phyloP scores from a whole-genome alignment of 2,888 invertebrate species.

The Subacronicta megacephala region DNA sequence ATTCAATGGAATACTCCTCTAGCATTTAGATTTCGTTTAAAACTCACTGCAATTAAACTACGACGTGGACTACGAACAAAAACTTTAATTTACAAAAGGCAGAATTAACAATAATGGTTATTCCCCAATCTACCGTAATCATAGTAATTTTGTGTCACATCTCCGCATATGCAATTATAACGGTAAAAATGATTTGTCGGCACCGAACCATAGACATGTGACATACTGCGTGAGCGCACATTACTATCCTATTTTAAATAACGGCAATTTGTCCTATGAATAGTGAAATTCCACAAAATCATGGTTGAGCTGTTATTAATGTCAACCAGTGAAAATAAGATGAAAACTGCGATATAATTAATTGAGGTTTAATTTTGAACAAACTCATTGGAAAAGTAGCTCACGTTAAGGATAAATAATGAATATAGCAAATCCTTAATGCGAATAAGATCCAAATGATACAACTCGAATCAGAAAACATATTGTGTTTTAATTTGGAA shows the following conservation, averaged over 20 bases:
- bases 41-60: slow-evolving; percentile 30
- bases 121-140: slow-evolving; percentile 43
- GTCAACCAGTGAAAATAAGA: slow-evolving; percentile 56
- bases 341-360: slow-evolving; percentile 22
- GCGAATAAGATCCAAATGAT: slow-evolving; percentile 47
- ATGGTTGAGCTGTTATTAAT: slow-evolving; percentile 62
- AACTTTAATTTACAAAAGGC: slow-evolving; percentile 23
- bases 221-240: slow-evolving; percentile 66
- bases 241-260: slow-evolving; percentile 58
- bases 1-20: background rate
- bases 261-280: slow-evolving; percentile 69
- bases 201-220: slow-evolving; percentile 70
- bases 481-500: slow-evolving; percentile 1
- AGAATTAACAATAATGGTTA: slow-evolving; percentile 22
- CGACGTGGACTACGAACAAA: slow-evolving; percentile 26
- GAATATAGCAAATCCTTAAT: slow-evolving; percentile 36
- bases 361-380: slow-evolving; percentile 15
- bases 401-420: slow-evolving; percentile 35
- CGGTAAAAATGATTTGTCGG: slow-evolving; percentile 62
- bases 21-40: slow-evolving; percentile 10
- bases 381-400: slow-evolving; percentile 14
- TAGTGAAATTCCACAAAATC: slow-evolving; percentile 57
- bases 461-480: slow-evolving; percentile 18
- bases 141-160: slow-evolving; percentile 59
- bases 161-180: slow-evolving; percentile 67